phyloP scores from a whole-genome alignment of 2,797 vertebrate genomes.

The Microhierax caerulescens region DNA sequence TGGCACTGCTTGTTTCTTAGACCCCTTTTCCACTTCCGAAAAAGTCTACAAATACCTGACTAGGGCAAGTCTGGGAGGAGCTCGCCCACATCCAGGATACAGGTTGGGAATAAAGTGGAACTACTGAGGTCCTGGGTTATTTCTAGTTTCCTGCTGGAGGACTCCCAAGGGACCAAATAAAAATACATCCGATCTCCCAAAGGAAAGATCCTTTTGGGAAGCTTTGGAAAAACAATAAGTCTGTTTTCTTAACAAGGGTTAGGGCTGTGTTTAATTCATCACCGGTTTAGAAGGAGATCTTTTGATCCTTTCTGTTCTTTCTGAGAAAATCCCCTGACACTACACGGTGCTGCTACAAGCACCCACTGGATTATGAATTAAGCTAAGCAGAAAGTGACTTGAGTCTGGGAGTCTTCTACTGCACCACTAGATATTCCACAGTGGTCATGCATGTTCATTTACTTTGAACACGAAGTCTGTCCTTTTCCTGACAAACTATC shows the following conservation, averaged over 20 bases:
- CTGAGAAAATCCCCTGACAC: background rate
- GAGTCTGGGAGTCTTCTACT: background rate
- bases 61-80: background rate
- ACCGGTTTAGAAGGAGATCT: background rate
- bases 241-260: background rate
- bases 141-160: background rate
- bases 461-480: background rate
- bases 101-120: background rate
- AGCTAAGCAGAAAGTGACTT: background rate
- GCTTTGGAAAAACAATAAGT: background rate
- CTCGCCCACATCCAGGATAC: background rate
- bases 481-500: background rate
- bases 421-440: background rate
- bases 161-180: fast-evolving
- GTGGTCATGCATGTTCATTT: background rate
- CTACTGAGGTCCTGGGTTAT: background rate
- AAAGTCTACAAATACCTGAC: background rate
- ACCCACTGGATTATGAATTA: background rate
- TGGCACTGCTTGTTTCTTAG: background rate
- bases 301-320: background rate
- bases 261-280: background rate
- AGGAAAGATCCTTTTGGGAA: background rate
- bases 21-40: background rate
- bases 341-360: fast-evolving
- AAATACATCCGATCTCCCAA: background rate